Evolutionary conservation across 2,888 invertebrate genomes (phyloP), one percentile per base, ranked within the genome.

Genomic region (Isoperla grammatica): DNA sequence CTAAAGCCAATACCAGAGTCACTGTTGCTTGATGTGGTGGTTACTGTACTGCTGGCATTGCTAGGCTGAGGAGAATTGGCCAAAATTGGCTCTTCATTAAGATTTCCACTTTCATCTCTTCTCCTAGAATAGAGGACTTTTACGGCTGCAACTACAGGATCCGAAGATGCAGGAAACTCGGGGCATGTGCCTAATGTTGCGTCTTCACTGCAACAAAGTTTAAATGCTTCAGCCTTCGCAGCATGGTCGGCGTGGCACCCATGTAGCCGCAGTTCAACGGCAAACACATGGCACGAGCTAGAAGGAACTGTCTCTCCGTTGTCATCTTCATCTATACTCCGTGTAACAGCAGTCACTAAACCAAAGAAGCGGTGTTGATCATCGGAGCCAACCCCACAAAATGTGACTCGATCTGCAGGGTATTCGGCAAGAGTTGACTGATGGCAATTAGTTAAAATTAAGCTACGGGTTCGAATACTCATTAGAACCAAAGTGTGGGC

Each of bases 1-100:
- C 92, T 85, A 69, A 95, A 95, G 0, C 95, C 95, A 62, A 96
- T 94, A 0, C 96, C 95, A 1, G 95, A 95, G 72, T 96, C 96
- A 59, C 94, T 94, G 73, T 95, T 95, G 67, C 93, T 94, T 0
- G 93, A 94, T 17, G 90, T 88, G 0, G 86, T 87, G 0, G 88
- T 87, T 0, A 86, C 86, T 0, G 87, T 87, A 8, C 87, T 81
- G 69, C 89, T 90, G 63, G 88, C 85, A 69, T 86, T 86, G 71
- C 90, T 91, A 0, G 90, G 91, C 67, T 91, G 91, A 0, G 92
- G 91, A 0, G 92, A 92, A 68, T 88, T 86, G 0, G 88, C 86
- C 1, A 83, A 75, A 12, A 68, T 58, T 48, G 81, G 76, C n/a
- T 56, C 59, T 19, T 63, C 64, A 59, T 53, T 65, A 62, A 23